These are phyloP conservation scores for Alfaro cultratus DNA, from an alignment of 2,797 vertebrate genomes.

Conservation along the genomic window DNA sequence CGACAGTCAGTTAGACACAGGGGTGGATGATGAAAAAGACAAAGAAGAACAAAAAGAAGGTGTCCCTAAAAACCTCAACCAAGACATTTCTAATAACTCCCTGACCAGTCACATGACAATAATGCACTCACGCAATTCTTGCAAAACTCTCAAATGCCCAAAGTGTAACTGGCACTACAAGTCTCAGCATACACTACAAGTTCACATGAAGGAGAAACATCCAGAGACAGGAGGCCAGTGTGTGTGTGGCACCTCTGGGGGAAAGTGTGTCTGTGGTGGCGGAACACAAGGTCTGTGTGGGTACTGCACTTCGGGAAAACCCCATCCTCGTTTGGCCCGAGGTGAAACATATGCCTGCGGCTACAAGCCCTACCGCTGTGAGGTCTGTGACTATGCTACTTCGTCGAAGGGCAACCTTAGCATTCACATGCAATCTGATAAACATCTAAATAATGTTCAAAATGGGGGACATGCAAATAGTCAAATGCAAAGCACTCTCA, in stretches of 20 bases:
- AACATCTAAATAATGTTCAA: slow-evolving; percentile 99
- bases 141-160: slow-evolving; percentile 99
- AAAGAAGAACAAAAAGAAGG: slow-evolving; percentile 75
- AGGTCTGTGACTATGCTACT: slow-evolving; percentile 99
- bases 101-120: slow-evolving; percentile 91
- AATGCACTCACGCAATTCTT: slow-evolving; percentile 99
- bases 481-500: slow-evolving; percentile 61
- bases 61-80: slow-evolving; percentile 83
- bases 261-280: slow-evolving; percentile 80
- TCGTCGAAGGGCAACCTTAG: slow-evolving; percentile 99
- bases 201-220: slow-evolving; percentile 99
- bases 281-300: slow-evolving; percentile 88
- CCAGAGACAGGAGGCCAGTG: slow-evolving; percentile 93
- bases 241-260: slow-evolving; percentile 86
- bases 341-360: slow-evolving; percentile 99
- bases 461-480: slow-evolving; percentile 78
- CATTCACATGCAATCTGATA: slow-evolving; percentile 99
- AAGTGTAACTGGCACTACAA: slow-evolving; percentile 99
- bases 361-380: slow-evolving; percentile 99
- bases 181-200: slow-evolving; percentile 99
- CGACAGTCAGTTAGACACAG: slow-evolving; percentile 74
- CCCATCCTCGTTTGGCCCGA: slow-evolving; percentile 94
- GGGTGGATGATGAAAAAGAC: slow-evolving; percentile 72
- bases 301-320: slow-evolving; percentile 95
- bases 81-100: slow-evolving; percentile 85